Base-by-base conservation (phyloP, 2,113 vertebrate genomes). In the Ptychochromis oligacanthus region DNA sequence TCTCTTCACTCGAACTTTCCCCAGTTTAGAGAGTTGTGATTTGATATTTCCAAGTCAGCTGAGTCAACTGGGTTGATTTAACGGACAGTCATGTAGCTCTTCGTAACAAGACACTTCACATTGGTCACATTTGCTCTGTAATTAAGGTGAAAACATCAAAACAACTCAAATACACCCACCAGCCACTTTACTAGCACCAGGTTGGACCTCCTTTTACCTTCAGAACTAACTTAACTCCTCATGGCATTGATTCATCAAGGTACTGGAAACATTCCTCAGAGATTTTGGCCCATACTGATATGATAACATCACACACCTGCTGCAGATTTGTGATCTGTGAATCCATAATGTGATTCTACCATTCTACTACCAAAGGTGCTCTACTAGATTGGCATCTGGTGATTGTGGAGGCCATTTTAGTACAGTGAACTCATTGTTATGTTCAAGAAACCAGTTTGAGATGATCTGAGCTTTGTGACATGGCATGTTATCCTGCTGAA, bases 1-100 rank as follows among this genome's bases (percentile, higher is more conserved):
- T 75, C 70, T 59, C 83, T 13, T 43, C 74, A 64, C 52, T 38
- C 55, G 26, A 54, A 87, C 74, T 77, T 18, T 7, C 22, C 55
- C 60, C 24, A 52, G n/a, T 75, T 75, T 57, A 20, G 1, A 58
- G 20, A 31, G 64, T 40, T 38, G 1, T 15, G 24, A 36, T 72
- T 43, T 38, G 22, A 86, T 40, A 18, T 67, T 67, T 67, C 54
- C 40, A 77, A 43, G 80, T 81, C 15, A 70, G 34, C 67, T 0
- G 64, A 77, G 49, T 85, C 24, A 3, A 40, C 20, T n/a, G 12
- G 17, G 58, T 46, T 31, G 46, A 36, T 43, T 75, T n/a, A 61
- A 24, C 36, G 40, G 67, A 38, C 24, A 76, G 22, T 26, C 58
- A 15, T 20, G 56, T 56, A 58, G 28, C 5, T 31, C 38, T 64